A percentile compares a stretch with the other conserved stretches of the same genome.
phyloP scores from a whole-genome alignment of 37 sponge, comb jelly and placozoan genomes.

The Spongilla lacustris region DNA sequence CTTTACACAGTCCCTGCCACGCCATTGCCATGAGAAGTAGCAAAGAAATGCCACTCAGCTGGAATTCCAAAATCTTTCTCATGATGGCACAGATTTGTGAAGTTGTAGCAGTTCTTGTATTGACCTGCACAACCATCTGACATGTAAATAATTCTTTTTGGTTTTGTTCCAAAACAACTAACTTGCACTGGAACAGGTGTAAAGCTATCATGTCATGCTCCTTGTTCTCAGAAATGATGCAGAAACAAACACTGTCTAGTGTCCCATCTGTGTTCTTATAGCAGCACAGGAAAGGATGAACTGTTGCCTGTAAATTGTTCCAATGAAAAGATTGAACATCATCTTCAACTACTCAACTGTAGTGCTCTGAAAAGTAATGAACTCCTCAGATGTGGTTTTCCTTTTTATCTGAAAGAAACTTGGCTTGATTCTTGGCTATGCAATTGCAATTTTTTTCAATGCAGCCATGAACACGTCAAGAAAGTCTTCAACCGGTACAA shows the following conservation, averaged over 20 bases:
- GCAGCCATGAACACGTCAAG: no score
- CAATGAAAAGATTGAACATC: conserved; percentile 40
- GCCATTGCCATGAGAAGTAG: conserved; percentile 30
- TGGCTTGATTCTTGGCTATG: no score
- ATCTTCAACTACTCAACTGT: conserved; percentile 22
- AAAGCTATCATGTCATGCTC: conserved; percentile 8
- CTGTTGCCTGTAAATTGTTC: conserved; percentile 38
- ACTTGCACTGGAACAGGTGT: background rate
- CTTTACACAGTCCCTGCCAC: conserved; percentile 13
- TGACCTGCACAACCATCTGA: conserved; percentile 28
- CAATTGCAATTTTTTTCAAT: no score
- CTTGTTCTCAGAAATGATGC: background rate
- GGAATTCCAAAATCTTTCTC: conserved; percentile 26
- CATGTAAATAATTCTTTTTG: background rate
- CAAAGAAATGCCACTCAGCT: conserved; percentile 33
- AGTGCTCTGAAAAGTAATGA: conserved; percentile 24
- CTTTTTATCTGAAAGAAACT: no score
- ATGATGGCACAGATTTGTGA: conserved; percentile 16
- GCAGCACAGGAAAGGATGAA: conserved; percentile 19
- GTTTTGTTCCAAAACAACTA: background rate
- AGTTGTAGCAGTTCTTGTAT: conserved; percentile 23
- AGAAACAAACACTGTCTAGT: background rate
- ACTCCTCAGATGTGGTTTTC: no score
- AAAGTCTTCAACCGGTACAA: no score
- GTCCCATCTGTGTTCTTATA: background rate